Conservation (phyloP, 2,888 invertebrate genomes). For the Eurois occulta region DNA sequence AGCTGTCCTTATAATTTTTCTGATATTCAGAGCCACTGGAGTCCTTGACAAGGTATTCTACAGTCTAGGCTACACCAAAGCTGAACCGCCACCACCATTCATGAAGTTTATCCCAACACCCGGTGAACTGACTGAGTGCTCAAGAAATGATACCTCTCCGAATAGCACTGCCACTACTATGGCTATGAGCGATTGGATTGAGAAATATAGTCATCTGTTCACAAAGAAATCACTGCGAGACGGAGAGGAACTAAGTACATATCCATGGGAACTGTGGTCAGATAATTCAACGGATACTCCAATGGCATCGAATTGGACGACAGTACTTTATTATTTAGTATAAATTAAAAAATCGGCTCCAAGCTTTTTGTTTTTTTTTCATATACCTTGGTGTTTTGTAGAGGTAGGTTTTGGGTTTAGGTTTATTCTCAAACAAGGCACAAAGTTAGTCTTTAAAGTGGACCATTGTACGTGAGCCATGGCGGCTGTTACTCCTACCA, state of each 20-base stretch:
- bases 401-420: no score
- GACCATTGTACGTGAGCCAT: no score
- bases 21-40: slow-evolving; percentile 82
- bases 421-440: no score
- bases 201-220: slow-evolving; percentile 43
- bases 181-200: slow-evolving; percentile 39
- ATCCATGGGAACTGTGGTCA: not conserved
- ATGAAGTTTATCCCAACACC: slow-evolving; percentile 77
- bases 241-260: not conserved
- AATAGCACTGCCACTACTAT: slow-evolving; percentile 43
- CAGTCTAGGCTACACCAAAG: slow-evolving; percentile 81
- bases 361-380: not conserved
- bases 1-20: slow-evolving; percentile 78
- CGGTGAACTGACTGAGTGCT: slow-evolving; percentile 80
- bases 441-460: no score
- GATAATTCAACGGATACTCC: not conserved
- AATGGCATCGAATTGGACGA: slow-evolving; percentile 62
- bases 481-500: no score
- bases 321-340: slow-evolving; percentile 69
- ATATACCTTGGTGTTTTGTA: no score
- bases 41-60: slow-evolving; percentile 83
- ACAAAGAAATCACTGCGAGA: rapidly evolving
- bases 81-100: slow-evolving; percentile 55
- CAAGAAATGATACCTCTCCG: slow-evolving; percentile 71
- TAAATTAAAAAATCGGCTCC: slow-evolving; percentile 48